These are phyloP conservation scores for Pyrochroa serraticornis DNA, from an alignment of 2,888 invertebrate species.

Conservation along the genomic window DNA sequence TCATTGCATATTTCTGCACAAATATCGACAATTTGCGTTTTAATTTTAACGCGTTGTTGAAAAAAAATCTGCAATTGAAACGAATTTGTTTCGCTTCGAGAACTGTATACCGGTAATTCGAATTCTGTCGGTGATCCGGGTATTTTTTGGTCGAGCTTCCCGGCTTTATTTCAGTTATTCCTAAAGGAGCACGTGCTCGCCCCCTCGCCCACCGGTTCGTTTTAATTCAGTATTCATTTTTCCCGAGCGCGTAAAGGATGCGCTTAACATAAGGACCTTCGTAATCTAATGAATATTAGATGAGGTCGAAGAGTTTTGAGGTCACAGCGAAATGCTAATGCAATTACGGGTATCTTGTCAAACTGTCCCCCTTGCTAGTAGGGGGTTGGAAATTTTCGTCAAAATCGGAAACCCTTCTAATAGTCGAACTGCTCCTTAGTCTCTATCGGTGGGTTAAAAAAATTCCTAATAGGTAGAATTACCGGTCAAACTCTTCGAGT, in stretches of 20 bases:
- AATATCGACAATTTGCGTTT: no score
- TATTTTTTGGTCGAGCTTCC: no score
- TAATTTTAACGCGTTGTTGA: no score
- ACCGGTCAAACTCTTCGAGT: no score
- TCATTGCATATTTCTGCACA: no score
- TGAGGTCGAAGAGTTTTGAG: constrained; percentile 27
- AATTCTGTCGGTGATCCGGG: not conserved
- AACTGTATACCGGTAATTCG: not conserved
- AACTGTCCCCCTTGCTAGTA: no score
- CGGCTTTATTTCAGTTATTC: not conserved
- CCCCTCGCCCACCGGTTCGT: constrained; percentile 1
- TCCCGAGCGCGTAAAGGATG: constrained; percentile 26
- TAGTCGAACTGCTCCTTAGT: no score
- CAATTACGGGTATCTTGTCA: constrained; percentile 16
- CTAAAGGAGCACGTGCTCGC: not conserved
- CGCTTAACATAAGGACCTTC: constrained; percentile 30
- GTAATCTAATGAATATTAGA: constrained; percentile 30
- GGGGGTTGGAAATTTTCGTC: no score
- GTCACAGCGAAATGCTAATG: constrained; percentile 29
- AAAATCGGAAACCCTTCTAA: no score
- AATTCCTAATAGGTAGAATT: no score
- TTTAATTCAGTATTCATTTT: constrained; percentile 27
- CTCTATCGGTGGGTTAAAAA: no score
- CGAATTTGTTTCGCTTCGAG: not conserved
- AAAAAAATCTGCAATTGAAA: no score